A percentile compares a stretch with the other conserved stretches of the same genome.
These are phyloP conservation scores for Pseudococcus longispinus DNA, from an alignment of 2,888 invertebrate species.

Conservation along the genomic window DNA sequence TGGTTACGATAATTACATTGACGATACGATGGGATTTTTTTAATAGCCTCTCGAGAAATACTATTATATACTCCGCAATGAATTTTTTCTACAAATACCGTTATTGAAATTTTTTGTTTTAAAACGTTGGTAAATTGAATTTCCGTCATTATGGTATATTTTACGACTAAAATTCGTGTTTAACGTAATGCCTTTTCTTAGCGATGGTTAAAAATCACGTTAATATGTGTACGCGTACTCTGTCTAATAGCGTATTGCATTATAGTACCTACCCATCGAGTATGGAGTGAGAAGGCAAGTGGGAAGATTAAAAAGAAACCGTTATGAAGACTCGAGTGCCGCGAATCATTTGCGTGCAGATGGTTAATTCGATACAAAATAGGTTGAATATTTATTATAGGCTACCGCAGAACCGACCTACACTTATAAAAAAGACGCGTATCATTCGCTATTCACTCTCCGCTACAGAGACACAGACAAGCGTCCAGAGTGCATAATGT, in stretches of 20 bases:
- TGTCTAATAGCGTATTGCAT: background rate
- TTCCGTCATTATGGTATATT: background rate
- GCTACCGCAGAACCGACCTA: slow-evolving; percentile 2
- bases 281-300: background rate
- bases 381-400: slow-evolving; percentile 30
- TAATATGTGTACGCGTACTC: background rate
- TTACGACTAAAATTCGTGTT: background rate
- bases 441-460: slow-evolving; percentile 14
- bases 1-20: too few relatives aligned
- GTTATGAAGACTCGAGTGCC: slow-evolving; percentile 20
- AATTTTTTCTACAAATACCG: background rate
- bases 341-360: slow-evolving; percentile 32
- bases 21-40: too few relatives aligned
- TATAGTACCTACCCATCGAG: background rate
- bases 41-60: too few relatives aligned
- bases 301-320: slow-evolving; percentile 35
- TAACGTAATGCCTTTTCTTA: background rate
- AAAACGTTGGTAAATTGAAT: background rate
- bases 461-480: background rate
- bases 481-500: slow-evolving; percentile 12
- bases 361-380: slow-evolving; percentile 35
- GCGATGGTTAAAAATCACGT: background rate
- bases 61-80: background rate
- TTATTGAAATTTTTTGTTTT: background rate
- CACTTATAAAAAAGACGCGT: slow-evolving; percentile 21